Base-by-base conservation (phyloP, 2,888 invertebrate species). In the Drosophila testacea region DNA sequence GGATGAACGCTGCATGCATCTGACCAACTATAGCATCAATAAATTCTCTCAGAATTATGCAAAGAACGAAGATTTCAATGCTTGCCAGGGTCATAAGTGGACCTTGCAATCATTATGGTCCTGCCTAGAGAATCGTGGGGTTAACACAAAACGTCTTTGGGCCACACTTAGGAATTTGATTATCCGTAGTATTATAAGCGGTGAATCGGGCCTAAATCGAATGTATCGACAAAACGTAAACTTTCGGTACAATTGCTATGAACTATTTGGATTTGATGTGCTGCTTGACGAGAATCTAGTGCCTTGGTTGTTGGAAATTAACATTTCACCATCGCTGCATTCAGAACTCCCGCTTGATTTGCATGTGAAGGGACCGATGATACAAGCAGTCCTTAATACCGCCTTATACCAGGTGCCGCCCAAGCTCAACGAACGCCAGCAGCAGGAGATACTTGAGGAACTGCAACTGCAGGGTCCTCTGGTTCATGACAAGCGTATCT, bases 71-170 rank as follows among this genome's bases (percentile, higher is more conserved):
- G 97, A 98, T 93, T 97, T 97, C 22, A 95, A 96, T 60, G 96
- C 97, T 0, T 98, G 97, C 90, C 96, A 97, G 83, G 99, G 98
- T 0, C 98, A 98, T 92, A 99, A 99, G 93, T 99, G 99, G 98
- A 97, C 93, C 90, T 93, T 92, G 47, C 92, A 92, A 69, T 92
- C 96, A 1, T 92, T 98, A 54, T 96, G 97, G 96, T 93, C 94
- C 0, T 92, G 90, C 73, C 78, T 91, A 52, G 91, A 82, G 76
- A 94, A 94, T 73, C 94, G 95, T 42, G 95, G 95, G 2, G 95
- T 98, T 0, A 95, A 98, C 91, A 96, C 96, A 0, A 94, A 95
- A 52, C 93, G 94, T 0, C 92, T 99, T 2, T 98, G 98, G 97
- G 95, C 95, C 7, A 95, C 95, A 27, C 95, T 99, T 83, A 96